phyloP scores from a whole-genome alignment of 2,888 invertebrate species.

The Augochlorella aurata region DNA sequence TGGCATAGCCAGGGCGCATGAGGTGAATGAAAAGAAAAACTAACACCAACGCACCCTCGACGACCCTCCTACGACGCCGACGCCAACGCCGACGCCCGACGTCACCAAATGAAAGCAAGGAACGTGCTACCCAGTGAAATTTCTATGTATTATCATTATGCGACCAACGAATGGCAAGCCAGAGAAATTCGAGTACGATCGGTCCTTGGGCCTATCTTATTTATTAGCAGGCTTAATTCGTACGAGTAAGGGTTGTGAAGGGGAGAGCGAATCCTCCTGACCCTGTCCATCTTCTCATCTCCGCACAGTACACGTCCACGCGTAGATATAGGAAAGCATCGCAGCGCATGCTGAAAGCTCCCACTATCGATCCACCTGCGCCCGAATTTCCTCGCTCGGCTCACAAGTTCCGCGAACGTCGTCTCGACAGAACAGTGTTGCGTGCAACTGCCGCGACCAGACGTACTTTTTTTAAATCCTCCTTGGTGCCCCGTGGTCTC shows the following conservation, averaged over 20 bases:
- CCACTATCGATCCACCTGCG: conserved; percentile 74
- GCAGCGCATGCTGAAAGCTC: conserved; percentile 76
- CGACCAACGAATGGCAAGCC: no score
- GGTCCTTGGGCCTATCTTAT: background rate
- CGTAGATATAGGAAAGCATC: conserved; percentile 34
- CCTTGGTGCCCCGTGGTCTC: background rate
- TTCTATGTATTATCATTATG: conserved; percentile 5
- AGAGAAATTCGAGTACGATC: background rate
- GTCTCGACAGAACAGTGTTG: conserved; percentile 67
- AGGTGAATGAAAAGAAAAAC: conserved; percentile 34
- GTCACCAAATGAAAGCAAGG: conserved; percentile 19
- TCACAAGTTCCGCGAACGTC: conserved; percentile 75
- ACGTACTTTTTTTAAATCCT: conserved; percentile 38
- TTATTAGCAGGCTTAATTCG: background rate
- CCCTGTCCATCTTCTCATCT: background rate
- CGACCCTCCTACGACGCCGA: conserved; percentile 1
- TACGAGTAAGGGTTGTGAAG: background rate
- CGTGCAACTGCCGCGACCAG: conserved; percentile 40
- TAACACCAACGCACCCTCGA: conserved; percentile 20
- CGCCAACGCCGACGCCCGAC: conserved; percentile 38
- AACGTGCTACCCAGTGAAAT: conserved; percentile 16
- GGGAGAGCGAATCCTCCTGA: background rate
- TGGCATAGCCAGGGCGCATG: background rate
- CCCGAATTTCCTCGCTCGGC: conserved; percentile 64
- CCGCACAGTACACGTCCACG: background rate